Conservation (phyloP, 2,888 invertebrate genomes). For the Metacarcinus magister region DNA sequence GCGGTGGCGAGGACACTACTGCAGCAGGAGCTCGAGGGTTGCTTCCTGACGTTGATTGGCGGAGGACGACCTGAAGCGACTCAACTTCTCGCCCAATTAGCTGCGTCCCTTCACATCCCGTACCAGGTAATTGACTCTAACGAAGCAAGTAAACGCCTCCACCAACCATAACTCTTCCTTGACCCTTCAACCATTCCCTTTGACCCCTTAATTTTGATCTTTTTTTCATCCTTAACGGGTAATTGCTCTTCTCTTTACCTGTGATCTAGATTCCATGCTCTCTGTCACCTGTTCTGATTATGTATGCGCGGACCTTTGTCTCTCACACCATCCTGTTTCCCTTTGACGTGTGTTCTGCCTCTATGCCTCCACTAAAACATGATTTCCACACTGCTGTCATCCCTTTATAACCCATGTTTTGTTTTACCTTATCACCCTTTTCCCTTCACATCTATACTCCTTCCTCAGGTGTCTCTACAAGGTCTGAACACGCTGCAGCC, state of each 20-base stretch:
- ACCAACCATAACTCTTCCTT: not conserved
- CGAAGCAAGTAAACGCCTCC: not conserved
- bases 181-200: not conserved
- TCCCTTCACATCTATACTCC: not conserved
- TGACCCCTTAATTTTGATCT: too few species aligned
- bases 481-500: slow-evolving; percentile 6
- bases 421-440: not conserved
- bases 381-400: too few species aligned
- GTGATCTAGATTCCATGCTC: too few species aligned
- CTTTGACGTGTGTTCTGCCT: not conserved
- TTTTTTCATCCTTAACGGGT: too few species aligned
- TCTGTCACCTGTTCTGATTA: too few species aligned
- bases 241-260: too few species aligned
- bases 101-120: not conserved
- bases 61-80: slow-evolving; percentile 17
- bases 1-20: slow-evolving; percentile 51
- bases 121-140: slow-evolving; percentile 46
- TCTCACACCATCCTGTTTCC: not conserved
- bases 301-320: not conserved
- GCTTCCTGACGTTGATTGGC: slow-evolving; percentile 60
- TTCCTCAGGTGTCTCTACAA: not conserved
- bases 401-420: not conserved
- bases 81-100: slow-evolving; percentile 21
- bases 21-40: slow-evolving; percentile 46
- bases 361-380: not conserved